phyloP scores from a whole-genome alignment of 2,797 vertebrate genomes.

The Sebastes hubbsi region DNA sequence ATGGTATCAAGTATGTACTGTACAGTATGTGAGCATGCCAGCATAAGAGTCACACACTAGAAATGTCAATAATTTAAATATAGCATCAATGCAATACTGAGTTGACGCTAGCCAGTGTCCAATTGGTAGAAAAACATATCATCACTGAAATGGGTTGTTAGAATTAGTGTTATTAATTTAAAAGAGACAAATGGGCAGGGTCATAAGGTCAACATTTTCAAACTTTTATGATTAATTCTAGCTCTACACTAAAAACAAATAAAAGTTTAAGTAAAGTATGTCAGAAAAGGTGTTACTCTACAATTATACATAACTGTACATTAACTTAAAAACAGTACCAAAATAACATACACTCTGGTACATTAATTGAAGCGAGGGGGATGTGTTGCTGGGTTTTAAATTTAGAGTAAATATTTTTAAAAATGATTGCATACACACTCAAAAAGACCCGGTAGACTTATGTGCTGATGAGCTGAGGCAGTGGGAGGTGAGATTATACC shows the following conservation, averaged over 20 bases:
- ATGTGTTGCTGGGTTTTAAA: not conserved
- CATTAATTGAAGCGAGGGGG: not conserved
- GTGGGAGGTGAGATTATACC: conserved; percentile 5
- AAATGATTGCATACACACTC: not conserved
- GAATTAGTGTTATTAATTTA: not conserved
- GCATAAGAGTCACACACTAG: not conserved
- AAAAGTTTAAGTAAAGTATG: not conserved
- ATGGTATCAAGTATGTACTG: not conserved
- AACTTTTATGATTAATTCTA: not conserved
- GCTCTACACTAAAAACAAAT: no score
- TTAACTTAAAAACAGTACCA: not conserved
- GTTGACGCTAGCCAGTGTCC: not conserved
- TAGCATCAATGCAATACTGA: not conserved
- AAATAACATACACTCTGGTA: not conserved
- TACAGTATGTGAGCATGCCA: not conserved
- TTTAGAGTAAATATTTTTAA: not conserved
- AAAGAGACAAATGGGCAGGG: not conserved
- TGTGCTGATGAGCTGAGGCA: not conserved
- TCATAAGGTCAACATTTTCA: not conserved
- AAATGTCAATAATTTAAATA: not conserved
- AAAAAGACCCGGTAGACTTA: not conserved
- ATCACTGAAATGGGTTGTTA: not conserved
- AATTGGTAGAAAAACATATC: not conserved
- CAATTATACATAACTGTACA: not conserved
- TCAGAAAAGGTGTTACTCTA: not conserved